phyloP scores from a whole-genome alignment of 2,888 invertebrate species.

The Drosophila mimica region DNA sequence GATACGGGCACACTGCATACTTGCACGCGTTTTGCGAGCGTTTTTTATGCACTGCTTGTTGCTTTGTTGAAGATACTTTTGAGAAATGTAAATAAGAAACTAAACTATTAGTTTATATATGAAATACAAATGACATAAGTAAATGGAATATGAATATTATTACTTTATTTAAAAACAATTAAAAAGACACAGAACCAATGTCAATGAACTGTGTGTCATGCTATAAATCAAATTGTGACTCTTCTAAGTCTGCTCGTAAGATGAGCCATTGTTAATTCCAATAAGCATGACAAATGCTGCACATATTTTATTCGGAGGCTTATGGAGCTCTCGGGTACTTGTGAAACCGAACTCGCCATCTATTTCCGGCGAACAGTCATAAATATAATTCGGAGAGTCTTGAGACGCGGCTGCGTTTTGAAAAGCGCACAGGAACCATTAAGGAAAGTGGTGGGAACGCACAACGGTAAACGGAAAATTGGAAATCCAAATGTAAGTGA shows the following conservation, averaged over 20 bases:
- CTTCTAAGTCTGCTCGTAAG: conserved; percentile 23
- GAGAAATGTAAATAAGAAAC: background rate
- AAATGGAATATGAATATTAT: background rate
- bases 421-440: conserved; percentile 60
- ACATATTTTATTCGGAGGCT: conserved; percentile 42
- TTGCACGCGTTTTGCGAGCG: conserved; percentile 20
- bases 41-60: conserved; percentile 17
- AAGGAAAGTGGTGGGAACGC: conserved; percentile 60
- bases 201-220: conserved; percentile 17
- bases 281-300: conserved; percentile 62
- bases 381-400: conserved; percentile 55
- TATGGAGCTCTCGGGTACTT: conserved; percentile 34
- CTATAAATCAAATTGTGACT: background rate
- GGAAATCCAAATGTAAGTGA: conserved; percentile 52
- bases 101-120: background rate
- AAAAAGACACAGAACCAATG: background rate
- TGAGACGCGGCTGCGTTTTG: conserved; percentile 49
- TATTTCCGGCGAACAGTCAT: conserved; percentile 70
- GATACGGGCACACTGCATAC: background rate
- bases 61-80: background rate
- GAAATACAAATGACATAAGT: background rate
- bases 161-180: background rate
- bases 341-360: conserved; percentile 52
- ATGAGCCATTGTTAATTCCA: conserved; percentile 64
- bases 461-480: conserved; percentile 52